Evolutionary conservation across 2,888 invertebrate genomes (phyloP).

Genomic region (Latrodectus hesperus): DNA sequence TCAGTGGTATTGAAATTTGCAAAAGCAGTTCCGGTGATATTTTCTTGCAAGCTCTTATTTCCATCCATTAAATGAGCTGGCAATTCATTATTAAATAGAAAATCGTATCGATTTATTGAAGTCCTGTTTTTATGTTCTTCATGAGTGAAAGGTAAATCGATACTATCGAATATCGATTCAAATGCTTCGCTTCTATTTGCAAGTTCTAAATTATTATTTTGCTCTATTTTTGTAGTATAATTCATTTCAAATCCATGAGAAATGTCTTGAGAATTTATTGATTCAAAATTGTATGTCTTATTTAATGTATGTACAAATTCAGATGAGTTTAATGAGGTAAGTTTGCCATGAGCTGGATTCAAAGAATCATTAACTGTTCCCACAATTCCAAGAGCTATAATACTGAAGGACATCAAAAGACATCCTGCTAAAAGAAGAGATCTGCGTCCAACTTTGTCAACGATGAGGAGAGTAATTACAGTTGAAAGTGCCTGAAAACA

Average conservation of each 20-base stretch:
- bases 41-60: neutral
- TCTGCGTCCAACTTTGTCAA: conserved; percentile 55
- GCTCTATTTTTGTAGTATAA: too few species aligned
- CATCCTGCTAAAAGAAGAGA: conserved; percentile 44
- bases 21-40: neutral
- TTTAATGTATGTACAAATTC: too few species aligned
- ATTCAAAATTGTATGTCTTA: too few species aligned
- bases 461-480: conserved; percentile 37
- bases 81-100: neutral
- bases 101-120: neutral
- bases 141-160: too few species aligned
- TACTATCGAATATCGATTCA: too few species aligned
- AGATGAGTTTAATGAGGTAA: too few species aligned
- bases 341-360: neutral
- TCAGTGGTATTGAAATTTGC: neutral
- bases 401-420: conserved; percentile 50
- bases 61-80: neutral
- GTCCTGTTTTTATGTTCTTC: too few species aligned
- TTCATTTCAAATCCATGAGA: too few species aligned
- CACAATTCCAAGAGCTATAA: conserved; percentile 33
- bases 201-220: neutral
- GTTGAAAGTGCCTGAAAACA: conserved; percentile 33
- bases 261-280: too few species aligned
- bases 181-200: neutral
- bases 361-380: conserved; percentile 16